Evolutionary conservation across 2,888 invertebrate genomes (phyloP).

Genomic region (Nesidiocoris tenuis): DNA sequence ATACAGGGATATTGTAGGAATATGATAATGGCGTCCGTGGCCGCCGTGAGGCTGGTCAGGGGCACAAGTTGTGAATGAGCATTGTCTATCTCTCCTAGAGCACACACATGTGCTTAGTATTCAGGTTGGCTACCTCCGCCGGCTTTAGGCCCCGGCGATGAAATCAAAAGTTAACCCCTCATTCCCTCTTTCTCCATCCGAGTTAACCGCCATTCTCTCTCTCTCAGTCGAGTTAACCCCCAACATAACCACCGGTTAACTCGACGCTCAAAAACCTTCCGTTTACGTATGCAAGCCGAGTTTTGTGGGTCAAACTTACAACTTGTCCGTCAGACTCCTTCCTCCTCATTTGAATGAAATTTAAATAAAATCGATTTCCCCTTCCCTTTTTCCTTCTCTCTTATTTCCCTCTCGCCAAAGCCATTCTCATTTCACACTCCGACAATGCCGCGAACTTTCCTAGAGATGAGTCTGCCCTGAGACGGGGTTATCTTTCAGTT

Average conservation of each 20-base stretch:
- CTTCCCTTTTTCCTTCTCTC: conserved; percentile 21
- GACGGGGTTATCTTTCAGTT: conserved; percentile 14
- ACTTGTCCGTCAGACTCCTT: conserved; percentile 48
- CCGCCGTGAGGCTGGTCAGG: conserved; percentile 41
- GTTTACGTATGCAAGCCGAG: conserved; percentile 50
- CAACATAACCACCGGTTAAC: neutral
- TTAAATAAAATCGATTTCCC: conserved; percentile 51
- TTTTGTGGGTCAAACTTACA: conserved; percentile 51
- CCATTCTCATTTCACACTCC: conserved; percentile 11
- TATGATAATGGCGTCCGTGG: conserved; percentile 4
- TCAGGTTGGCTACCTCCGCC: conserved; percentile 40
- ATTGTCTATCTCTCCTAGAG: conserved; percentile 44
- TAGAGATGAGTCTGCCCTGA: conserved; percentile 15
- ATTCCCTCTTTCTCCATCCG: conserved; percentile 39
- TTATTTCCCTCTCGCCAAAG: neutral
- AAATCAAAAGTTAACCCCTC: conserved; percentile 51
- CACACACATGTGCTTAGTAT: conserved; percentile 48
- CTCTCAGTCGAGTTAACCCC: conserved; percentile 33
- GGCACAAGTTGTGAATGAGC: conserved; percentile 41
- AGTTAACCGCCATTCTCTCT: conserved; percentile 20
- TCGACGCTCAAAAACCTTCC: neutral
- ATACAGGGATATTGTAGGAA: no score
- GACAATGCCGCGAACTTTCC: conserved; percentile 25
- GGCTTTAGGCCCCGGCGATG: conserved; percentile 43
- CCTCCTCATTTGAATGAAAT: conserved; percentile 51